Conservation (phyloP, 2,797 vertebrate species). For the Pantherophis alleghaniensis region DNA sequence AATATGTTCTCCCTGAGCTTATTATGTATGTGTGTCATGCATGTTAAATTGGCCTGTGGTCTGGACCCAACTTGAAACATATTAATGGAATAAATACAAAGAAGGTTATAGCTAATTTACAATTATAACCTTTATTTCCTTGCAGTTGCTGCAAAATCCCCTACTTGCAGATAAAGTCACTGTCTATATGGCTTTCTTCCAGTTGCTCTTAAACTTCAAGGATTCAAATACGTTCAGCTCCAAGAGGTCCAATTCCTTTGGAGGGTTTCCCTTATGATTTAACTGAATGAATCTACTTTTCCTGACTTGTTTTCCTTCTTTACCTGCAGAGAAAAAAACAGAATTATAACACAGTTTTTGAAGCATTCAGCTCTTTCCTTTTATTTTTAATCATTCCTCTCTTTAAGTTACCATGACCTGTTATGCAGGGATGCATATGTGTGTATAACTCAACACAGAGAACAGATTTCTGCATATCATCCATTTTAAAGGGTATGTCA, state of each 20-base stretch:
- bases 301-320: not conserved
- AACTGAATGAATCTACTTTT: not conserved
- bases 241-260: not conserved
- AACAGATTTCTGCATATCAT: not conserved
- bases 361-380: not conserved
- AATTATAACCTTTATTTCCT: not conserved
- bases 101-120: not conserved
- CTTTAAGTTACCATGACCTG: not conserved
- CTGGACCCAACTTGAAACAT: not conserved
- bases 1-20: not conserved
- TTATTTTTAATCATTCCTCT: not conserved
- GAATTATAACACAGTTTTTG: not conserved
- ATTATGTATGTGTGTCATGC: not conserved
- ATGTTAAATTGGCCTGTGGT: not conserved
- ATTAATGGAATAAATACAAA: not conserved
- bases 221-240: not conserved
- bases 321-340: not conserved
- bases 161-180: not conserved
- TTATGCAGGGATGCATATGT: not conserved
- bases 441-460: not conserved
- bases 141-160: not conserved
- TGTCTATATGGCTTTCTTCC: not conserved
- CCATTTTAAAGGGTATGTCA: not conserved
- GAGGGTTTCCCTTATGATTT: not conserved
- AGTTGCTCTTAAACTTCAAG: not conserved